Base-by-base conservation (phyloP, 2,888 invertebrate genomes). In the Drosophila niveifrons region DNA sequence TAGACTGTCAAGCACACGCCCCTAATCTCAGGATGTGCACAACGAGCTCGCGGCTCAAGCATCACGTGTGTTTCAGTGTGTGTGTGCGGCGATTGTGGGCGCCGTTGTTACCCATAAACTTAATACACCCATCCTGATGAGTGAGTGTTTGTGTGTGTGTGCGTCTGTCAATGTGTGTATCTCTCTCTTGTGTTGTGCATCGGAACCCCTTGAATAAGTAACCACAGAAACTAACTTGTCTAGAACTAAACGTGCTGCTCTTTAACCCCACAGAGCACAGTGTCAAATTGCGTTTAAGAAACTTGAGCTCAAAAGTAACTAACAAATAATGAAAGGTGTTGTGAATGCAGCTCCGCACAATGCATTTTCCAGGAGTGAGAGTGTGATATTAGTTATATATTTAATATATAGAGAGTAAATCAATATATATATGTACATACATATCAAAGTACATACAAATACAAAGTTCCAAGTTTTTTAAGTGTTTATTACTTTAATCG, bases 1-100 rank as follows among this genome's bases (percentile, higher is more conserved):
- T 89, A 75, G 78, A 75, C 88, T 86, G 85, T 88, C 88, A 86
- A 80, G 75, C 75, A 82, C 88, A 85, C 76, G 82, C 82, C 75
- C 59, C 75, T 79, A 78, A 87, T 79, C 78, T 78, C 65, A 65
- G 75, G 77, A 76, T 79, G 79, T 43, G 66, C 71, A 61, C 28
- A 64, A 55, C 43, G 46, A 67, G 56, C 53, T 36, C 73, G 57
- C 71, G 56, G 43, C 46, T 70, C 51, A 61, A 69, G 69, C 69
- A 67, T 78, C 75, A 69, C 74, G 69, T 69, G 44, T 75, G 23
- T 43, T 2, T 44, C 2, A 34, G 17, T 48, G 28, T 50, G 46
- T 23, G 46, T 36, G 28, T 46, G 46, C 11, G 36, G 4, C 13
- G 61, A 13, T 50, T 52, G 50, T 18, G 51, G 46, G 57, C 43